These are phyloP conservation scores for Erebia palarica DNA, from an alignment of 2,888 invertebrate genomes.

Conservation along the genomic window DNA sequence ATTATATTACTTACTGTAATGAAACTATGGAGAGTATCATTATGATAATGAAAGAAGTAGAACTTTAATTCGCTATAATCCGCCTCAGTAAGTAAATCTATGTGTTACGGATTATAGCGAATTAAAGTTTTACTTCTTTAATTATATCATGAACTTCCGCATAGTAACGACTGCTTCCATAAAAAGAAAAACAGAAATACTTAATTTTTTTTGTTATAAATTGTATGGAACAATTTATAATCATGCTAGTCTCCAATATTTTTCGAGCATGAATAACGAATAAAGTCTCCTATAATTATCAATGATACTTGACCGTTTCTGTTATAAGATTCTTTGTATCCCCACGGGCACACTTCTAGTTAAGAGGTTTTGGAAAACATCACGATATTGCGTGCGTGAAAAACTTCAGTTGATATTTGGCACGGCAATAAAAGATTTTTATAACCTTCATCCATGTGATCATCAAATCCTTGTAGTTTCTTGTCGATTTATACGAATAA, in stretches of 20 bases:
- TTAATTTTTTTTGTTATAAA: too few species aligned
- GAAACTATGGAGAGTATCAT: too few species aligned
- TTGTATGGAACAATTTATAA: background rate
- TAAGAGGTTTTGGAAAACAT: conserved; percentile 23
- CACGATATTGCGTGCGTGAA: conserved; percentile 28
- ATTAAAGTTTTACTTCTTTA: too few species aligned
- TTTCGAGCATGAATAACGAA: conserved; percentile 9
- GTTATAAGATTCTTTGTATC: conserved; percentile 21
- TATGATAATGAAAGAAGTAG: too few species aligned
- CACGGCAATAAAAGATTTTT: background rate
- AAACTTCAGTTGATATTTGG: conserved; percentile 11
- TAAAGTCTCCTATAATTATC: background rate
- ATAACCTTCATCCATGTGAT: background rate
- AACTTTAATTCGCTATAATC: too few species aligned
- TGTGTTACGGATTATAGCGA: too few species aligned
- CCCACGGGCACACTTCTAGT: conserved; percentile 27
- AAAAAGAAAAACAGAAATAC: too few species aligned
- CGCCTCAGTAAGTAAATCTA: too few species aligned
- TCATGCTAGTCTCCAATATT: background rate
- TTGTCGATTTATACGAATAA: too few species aligned
- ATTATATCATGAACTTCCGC: too few species aligned
- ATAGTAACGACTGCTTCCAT: too few species aligned
- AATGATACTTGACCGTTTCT: conserved; percentile 27
- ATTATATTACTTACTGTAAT: too few species aligned
- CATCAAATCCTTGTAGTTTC: background rate